phyloP scores from a whole-genome alignment of 2,888 invertebrate genomes.

The Torymus aiolomorphi region DNA sequence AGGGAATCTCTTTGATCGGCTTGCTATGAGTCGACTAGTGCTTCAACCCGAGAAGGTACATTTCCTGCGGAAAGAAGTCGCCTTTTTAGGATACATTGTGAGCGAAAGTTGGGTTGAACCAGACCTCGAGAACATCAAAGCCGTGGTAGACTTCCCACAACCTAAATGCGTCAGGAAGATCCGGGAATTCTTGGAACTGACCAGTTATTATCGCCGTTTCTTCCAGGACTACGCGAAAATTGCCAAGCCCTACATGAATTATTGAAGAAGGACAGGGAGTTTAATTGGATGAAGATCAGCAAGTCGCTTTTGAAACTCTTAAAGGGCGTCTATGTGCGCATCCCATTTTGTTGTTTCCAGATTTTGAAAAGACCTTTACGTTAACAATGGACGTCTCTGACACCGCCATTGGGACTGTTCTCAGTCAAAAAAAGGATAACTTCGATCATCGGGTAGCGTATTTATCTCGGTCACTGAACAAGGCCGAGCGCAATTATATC shows the following conservation, averaged over 20 bases:
- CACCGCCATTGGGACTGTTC: too few relatives aligned
- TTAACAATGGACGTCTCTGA: background rate
- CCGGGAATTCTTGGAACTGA: background rate
- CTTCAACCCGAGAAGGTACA: too few relatives aligned
- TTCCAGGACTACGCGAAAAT: background rate
- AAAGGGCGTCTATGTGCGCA: background rate
- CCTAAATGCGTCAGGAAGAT: background rate
- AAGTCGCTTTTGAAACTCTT: background rate
- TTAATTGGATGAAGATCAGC: background rate
- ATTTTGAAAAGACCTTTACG: slow-evolving; percentile 25
- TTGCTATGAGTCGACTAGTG: background rate
- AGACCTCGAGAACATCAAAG: background rate
- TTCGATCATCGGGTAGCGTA: too few relatives aligned
- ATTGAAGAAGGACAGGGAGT: too few relatives aligned
- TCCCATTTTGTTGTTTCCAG: background rate
- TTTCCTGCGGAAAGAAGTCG: too few relatives aligned
- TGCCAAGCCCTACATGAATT: background rate
- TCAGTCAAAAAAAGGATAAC: too few relatives aligned
- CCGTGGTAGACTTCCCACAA: background rate
- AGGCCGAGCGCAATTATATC: too few relatives aligned
- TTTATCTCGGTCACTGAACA: too few relatives aligned
- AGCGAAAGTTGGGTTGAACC: background rate
- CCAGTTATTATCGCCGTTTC: background rate
- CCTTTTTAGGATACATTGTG: too few relatives aligned
- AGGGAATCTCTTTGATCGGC: background rate